phyloP scores from a whole-genome alignment of 2,113 vertebrate species.

The Hyaena hyaena region DNA sequence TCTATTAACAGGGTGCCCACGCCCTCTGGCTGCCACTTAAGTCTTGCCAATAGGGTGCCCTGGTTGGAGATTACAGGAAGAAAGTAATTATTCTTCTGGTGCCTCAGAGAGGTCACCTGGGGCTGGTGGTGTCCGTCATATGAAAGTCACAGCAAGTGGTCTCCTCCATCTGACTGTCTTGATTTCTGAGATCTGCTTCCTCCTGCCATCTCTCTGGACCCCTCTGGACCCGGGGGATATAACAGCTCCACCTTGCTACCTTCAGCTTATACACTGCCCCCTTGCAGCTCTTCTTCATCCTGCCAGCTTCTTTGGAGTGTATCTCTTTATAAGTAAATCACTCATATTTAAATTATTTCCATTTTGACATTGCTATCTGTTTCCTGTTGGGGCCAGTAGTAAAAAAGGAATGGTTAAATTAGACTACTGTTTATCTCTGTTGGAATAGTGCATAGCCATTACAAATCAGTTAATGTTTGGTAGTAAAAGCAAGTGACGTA shows the following conservation, averaged over 20 bases:
- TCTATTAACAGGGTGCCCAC: background rate
- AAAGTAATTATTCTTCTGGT: background rate
- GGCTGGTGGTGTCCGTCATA: background rate
- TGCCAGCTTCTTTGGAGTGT: background rate
- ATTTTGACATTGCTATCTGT: background rate
- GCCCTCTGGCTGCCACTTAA: background rate
- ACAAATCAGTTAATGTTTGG: background rate
- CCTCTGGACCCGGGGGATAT: background rate
- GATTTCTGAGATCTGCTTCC: background rate
- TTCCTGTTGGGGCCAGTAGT: background rate
- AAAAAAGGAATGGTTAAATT: background rate
- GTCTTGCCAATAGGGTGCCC: background rate
- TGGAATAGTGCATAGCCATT: background rate
- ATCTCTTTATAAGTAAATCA: slow-evolving; percentile 30
- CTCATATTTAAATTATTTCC: background rate
- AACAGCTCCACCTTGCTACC: background rate
- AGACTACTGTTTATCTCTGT: background rate
- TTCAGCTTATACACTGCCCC: background rate
- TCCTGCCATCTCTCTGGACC: background rate
- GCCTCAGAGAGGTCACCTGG: background rate
- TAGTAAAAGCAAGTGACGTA: background rate
- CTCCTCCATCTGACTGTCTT: background rate
- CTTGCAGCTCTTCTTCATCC: background rate
- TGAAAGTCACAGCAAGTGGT: background rate
- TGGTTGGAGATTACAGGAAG: background rate